These are phyloP conservation scores for Thalpophila matura DNA, from an alignment of 2,888 invertebrate species.

Conservation along the genomic window DNA sequence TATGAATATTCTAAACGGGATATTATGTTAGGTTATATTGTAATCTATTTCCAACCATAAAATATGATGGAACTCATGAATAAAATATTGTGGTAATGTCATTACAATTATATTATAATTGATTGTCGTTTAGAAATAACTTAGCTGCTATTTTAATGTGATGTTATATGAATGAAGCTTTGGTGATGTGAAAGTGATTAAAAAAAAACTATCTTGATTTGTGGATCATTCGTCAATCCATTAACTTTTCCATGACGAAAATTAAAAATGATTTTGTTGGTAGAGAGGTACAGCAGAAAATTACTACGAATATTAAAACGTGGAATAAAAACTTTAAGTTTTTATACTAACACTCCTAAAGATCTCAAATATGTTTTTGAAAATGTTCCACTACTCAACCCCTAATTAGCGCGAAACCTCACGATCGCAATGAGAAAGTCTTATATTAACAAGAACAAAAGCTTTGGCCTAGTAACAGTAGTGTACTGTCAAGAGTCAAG, in stretches of 20 bases:
- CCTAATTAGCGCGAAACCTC: background rate
- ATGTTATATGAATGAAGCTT: background rate
- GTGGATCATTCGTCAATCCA: too few species aligned
- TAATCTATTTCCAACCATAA: slow-evolving; percentile 38
- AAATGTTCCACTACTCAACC: background rate
- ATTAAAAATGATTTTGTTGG: too few species aligned
- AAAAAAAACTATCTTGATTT: background rate
- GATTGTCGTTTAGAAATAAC: background rate
- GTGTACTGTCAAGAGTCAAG: slow-evolving; percentile 3
- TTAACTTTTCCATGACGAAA: too few species aligned
- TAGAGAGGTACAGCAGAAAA: too few species aligned
- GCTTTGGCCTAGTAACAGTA: slow-evolving; percentile 3
- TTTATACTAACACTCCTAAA: too few species aligned
- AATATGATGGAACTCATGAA: slow-evolving; percentile 37
- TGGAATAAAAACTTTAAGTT: too few species aligned
- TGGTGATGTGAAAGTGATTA: background rate
- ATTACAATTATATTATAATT: background rate
- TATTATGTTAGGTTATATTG: slow-evolving; percentile 18
- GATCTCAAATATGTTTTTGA: background rate
- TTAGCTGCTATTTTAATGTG: too few species aligned
- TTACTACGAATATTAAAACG: too few species aligned
- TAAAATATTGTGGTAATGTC: slow-evolving; percentile 2
- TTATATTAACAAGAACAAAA: slow-evolving; percentile 12
- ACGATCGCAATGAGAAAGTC: slow-evolving; percentile 28
- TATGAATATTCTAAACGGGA: slow-evolving; percentile 44